Conservation (phyloP, 2,888 invertebrate genomes). For the Chorisops tibialis region DNA sequence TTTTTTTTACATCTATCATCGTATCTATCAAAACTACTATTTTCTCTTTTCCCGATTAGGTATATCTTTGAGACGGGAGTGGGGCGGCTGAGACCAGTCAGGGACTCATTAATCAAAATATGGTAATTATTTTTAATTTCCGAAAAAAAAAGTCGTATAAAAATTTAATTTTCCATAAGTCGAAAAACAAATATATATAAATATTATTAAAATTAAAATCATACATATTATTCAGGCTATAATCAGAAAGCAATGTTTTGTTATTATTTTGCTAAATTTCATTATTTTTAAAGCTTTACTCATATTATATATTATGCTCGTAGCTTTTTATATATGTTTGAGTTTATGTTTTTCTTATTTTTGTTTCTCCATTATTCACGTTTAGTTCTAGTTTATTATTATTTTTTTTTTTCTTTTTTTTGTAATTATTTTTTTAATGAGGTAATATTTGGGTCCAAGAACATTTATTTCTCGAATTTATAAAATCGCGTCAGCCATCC, state of each 20-base stretch:
- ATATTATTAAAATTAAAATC: constrained; percentile 19
- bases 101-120: constrained; percentile 55
- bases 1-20: constrained; percentile 15
- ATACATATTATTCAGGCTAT: not conserved
- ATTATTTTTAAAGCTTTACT: constrained; percentile 7
- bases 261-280: constrained; percentile 2
- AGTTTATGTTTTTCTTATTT: not conserved
- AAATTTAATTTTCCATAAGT: constrained; percentile 36
- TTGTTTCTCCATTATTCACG: not conserved
- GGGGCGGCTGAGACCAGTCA: constrained; percentile 56
- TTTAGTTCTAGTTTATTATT: not conserved
- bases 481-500: constrained; percentile 34
- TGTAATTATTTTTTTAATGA: too few relatives aligned
- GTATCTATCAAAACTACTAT: constrained; percentile 35
- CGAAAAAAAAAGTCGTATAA: not conserved
- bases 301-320: constrained; percentile 12
- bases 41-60: constrained; percentile 51
- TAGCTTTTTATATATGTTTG: constrained; percentile 11
- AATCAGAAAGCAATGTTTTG: too few relatives aligned
- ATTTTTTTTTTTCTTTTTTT: not conserved
- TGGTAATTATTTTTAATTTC: constrained; percentile 48
- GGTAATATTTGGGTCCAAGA: constrained; percentile 2
- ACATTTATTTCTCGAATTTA: too few relatives aligned
- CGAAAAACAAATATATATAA: constrained; percentile 27
- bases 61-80: constrained; percentile 56